phyloP scores from a whole-genome alignment of 2,888 invertebrate genomes.

The Campopleginae sp. region DNA sequence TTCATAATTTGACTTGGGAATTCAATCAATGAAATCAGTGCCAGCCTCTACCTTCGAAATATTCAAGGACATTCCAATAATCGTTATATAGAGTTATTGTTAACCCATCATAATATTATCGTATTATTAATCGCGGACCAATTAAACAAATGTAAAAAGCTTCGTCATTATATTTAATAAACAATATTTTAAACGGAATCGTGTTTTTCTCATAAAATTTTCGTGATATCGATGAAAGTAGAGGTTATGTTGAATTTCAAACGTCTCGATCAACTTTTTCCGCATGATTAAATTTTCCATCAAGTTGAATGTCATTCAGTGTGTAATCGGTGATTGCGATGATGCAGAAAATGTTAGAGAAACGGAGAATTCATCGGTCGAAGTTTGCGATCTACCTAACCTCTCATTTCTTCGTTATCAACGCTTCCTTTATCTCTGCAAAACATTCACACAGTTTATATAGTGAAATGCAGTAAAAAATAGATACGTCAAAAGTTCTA shows the following conservation, averaged over 20 bases:
- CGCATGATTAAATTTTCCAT: background rate
- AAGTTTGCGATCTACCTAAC: background rate
- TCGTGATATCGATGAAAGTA: background rate
- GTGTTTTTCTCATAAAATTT: constrained; percentile 3
- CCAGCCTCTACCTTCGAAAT: constrained; percentile 12
- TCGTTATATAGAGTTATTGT: constrained; percentile 19
- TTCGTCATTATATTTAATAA: background rate
- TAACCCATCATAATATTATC: background rate
- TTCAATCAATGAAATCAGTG: background rate
- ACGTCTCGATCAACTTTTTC: background rate
- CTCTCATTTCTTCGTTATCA: constrained; percentile 8
- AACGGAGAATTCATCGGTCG: background rate
- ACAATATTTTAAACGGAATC: background rate
- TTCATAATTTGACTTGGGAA: background rate
- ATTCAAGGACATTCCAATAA: constrained; percentile 21
- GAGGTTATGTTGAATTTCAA: constrained; percentile 22
- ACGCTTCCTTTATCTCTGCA: background rate
- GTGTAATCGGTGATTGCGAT: background rate
- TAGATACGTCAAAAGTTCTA: constrained; percentile 9
- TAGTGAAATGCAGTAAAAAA: constrained; percentile 14
- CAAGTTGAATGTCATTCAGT: background rate
- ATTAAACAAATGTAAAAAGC: background rate
- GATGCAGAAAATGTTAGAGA: background rate
- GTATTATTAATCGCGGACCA: background rate
- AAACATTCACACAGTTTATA: background rate